Evolutionary conservation across 2,888 invertebrate species (phyloP).

Genomic region (Galeopsomyia nigrocyanea): DNA sequence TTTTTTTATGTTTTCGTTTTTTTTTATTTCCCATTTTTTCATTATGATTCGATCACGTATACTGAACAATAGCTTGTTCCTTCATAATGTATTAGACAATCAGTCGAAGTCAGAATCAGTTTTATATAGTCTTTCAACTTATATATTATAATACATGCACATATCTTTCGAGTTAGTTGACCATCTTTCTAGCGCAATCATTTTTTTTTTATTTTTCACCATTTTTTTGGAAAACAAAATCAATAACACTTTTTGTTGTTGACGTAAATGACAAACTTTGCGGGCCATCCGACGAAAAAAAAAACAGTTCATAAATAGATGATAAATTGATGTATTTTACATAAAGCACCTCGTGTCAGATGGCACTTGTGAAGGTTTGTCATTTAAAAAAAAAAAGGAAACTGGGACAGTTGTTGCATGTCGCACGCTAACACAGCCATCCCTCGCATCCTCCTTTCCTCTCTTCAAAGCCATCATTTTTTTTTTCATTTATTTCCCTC

Average conservation of each 20-base stretch:
- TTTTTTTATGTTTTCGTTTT: constrained; percentile 18
- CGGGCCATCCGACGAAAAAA: neutral
- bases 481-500: no score
- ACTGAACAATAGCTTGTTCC: constrained; percentile 1
- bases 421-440: constrained; percentile 22
- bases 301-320: no score
- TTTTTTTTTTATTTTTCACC: constrained; percentile 27
- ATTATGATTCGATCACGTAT: constrained; percentile 21
- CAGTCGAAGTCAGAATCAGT: constrained; percentile 25
- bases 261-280: neutral
- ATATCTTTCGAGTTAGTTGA: constrained; percentile 65
- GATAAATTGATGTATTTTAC: neutral
- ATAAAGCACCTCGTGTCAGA: neutral
- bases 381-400: constrained; percentile 2
- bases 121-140: constrained; percentile 6
- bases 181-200: constrained; percentile 43
- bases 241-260: neutral
- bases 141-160: constrained; percentile 51
- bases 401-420: constrained; percentile 32
- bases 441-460: neutral
- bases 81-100: neutral
- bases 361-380: constrained; percentile 23
- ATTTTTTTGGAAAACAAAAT: no score
- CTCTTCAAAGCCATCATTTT: neutral
- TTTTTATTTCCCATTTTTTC: constrained; percentile 9